Evolutionary conservation across 2,113 vertebrate genomes (phyloP), one percentile per base, ranked within the genome.

Genomic region (Xiphophorus couchianus): DNA sequence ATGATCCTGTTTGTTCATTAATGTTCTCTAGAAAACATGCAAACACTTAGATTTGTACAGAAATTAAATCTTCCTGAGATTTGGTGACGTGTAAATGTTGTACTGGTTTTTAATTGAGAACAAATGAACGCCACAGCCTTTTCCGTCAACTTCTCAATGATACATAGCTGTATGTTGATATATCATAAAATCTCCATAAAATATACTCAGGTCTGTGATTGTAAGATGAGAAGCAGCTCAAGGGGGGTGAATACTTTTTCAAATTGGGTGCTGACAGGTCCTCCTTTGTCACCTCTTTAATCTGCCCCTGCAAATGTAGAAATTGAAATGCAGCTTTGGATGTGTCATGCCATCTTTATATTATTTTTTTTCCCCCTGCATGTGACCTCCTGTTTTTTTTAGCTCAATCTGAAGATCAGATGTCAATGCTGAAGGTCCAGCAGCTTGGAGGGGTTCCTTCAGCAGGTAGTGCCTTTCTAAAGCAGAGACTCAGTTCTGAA

Each of bases 391-490:
- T 65, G 7, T 73, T 75, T 69, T 74, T 17, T 15, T 74, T 71
- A 77, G 74, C 64, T 74, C 73, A 71, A 66, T 73, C 28, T 74
- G 30, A 76, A 63, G 74, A 70, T 62, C 27, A 4, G n/a, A 54
- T 58, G 61, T 62, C 37, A 33, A 48, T 12, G 37, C 62, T 27
- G 65, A 71, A 71, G 51, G 61, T 72, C 17, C 44, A 33, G 69
- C 63, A 70, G 77, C 71, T 65, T 69, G 54, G 69, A 58, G 62
- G 62, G 79, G 77, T 73, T 86, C 82, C 84, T 85, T 88, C 83
- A 72, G 76, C 83, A 82, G 85, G 85, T 85, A 84, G 93, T 95
- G 94, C 93, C 93, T 94, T 94, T 80, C 78, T 72, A 33, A 80
- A 81, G 85, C 82, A 70, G 39, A 66, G 48, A 78, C 54, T 86